Evolutionary conservation across 2,888 invertebrate genomes (phyloP), one percentile per base, ranked within the genome.

Genomic region (Andrena camellia): DNA sequence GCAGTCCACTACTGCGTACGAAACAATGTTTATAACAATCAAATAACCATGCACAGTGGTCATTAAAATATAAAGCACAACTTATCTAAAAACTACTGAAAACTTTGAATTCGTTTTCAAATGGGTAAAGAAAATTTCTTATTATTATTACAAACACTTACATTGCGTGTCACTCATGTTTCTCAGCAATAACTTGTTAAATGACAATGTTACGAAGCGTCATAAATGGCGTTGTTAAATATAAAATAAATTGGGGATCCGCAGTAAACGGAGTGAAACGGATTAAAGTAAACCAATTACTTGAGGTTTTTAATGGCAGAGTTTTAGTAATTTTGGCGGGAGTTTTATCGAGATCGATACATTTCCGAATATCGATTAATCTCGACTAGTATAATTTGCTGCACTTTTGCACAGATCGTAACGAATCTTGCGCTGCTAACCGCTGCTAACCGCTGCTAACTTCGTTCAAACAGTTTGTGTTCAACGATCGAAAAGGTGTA

Each of bases 301-400:
- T 6, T 2, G 0, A 48, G 17, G 33, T 35, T 78, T 73, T 42
- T 0, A 42, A 48, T 70, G 57, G 70, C n/a, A 77, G 20, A 26
- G 4, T n/a, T 62, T 64, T 31, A 35, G 31, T 54, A 13, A 31
- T 80, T 81, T 79, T 79, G 81, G 88, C 87, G 88, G 86, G 88
- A 88, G 26, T 77, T 78, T 33, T 60, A 23, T 67, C n/a, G 35
- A 54, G 23, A 48, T 68, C 57, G 72, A 78, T 62, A 63, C 2
- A 20, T 60, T 20, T n/a, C 20, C 20, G 10, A 2, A 35, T 66
- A 72, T 76, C 69, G 68, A 75, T 70, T 70, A 70, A 17, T 82
- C 4, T 71, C 73, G 78, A 74, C 33, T 76, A 50, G 8, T 10
- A 31, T 26, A 10, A 54, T 35, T 35, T 35, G 3, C 35, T 3